Percentiles rank a stretch among this genome's conserved stretches.
phyloP scores from a whole-genome alignment of 2,888 invertebrate genomes.

The Drosophila colorata region DNA sequence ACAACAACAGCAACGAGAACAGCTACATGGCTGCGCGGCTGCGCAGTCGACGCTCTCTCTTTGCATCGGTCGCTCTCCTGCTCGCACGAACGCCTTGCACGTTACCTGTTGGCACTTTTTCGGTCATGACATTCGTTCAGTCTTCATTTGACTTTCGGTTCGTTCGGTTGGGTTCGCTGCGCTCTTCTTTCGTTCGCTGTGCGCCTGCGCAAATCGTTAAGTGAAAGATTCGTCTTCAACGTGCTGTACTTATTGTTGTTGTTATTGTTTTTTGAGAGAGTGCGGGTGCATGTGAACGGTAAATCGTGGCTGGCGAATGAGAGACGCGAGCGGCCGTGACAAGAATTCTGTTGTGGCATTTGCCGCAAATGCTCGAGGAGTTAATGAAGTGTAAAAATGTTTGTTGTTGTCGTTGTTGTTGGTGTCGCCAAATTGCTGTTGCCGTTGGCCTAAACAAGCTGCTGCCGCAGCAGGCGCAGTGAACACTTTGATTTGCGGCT shows the following conservation, averaged over 20 bases:
- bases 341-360: conserved; percentile 67
- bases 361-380: conserved; percentile 67
- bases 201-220: conserved; percentile 36
- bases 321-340: conserved; percentile 25
- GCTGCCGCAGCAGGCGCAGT: conserved; percentile 34
- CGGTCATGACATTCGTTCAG: conserved; percentile 84
- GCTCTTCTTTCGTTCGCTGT: conserved; percentile 30
- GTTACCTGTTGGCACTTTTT: conserved; percentile 56
- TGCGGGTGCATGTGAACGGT: conserved; percentile 51
- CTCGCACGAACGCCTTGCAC: conserved; percentile 16
- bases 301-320: conserved; percentile 47
- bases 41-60: conserved; percentile 38
- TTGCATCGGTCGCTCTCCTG: conserved; percentile 10
- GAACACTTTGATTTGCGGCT: conserved; percentile 67
- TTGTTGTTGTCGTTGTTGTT: conserved; percentile 50
- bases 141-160: conserved; percentile 76
- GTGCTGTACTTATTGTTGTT: conserved; percentile 32
- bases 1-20: background rate
- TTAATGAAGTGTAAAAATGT: conserved; percentile 80
- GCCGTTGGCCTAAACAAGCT: conserved; percentile 33
- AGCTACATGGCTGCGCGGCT: conserved; percentile 31
- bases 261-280: conserved; percentile 16
- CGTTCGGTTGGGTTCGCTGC: conserved; percentile 64
- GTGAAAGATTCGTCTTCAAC: conserved; percentile 42
- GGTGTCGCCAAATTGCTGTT: conserved; percentile 49